A percentile compares a stretch with the other conserved stretches of the same genome.
Evolutionary conservation across 1,140 invertebrate genomes (phyloP).

Genomic region (Kradibia gibbosae): DNA sequence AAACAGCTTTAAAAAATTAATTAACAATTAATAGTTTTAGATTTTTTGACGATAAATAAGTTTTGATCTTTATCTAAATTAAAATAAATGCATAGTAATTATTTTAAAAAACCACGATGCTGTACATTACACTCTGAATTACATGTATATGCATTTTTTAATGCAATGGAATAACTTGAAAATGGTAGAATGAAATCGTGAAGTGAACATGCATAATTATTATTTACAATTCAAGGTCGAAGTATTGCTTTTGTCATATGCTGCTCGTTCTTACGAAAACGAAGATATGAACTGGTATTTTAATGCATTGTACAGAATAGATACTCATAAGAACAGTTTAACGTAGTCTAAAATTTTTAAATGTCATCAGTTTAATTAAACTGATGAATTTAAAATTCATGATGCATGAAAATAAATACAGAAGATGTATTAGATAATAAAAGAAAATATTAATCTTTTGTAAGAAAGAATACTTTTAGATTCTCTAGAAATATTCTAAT

Average conservation of each 20-base stretch:
- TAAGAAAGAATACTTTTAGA: too few relatives aligned
- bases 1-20: too few relatives aligned
- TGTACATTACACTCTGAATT: neutral
- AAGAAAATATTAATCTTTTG: too few relatives aligned
- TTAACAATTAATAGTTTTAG: neutral
- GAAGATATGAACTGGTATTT: neutral
- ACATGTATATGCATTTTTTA: slow-evolving; percentile 21
- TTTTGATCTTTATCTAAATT: slow-evolving; percentile 39
- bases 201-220: slow-evolving; percentile 1
- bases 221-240: slow-evolving; percentile 14
- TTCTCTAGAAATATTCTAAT: too few relatives aligned
- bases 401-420: too few relatives aligned
- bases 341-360: neutral
- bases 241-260: slow-evolving; percentile 29
- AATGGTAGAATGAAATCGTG: slow-evolving; percentile 4
- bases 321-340: neutral
- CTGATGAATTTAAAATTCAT: too few relatives aligned
- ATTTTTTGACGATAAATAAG: slow-evolving; percentile 13
- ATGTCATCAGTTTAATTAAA: too few relatives aligned
- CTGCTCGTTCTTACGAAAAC: slow-evolving; percentile 1
- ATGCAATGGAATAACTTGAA: slow-evolving; percentile 12
- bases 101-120: slow-evolving; percentile 20
- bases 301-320: neutral
- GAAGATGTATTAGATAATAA: too few relatives aligned
- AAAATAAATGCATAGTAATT: neutral